phyloP scores from a whole-genome alignment of 2,113 vertebrate genomes.

The Actenoides lindsayi region DNA sequence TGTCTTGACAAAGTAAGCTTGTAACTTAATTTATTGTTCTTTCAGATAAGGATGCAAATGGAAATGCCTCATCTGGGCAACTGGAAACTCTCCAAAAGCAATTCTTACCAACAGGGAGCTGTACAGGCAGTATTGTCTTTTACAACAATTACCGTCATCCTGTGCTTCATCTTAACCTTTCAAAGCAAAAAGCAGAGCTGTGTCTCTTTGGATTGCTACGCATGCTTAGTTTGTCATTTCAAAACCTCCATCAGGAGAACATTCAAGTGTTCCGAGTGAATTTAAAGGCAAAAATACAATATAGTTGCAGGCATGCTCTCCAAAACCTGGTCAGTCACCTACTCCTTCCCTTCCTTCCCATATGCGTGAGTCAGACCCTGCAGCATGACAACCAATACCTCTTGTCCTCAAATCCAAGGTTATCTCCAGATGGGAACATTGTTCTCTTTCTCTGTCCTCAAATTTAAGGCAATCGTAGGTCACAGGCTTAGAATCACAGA shows the following conservation, averaged over 20 bases:
- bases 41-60: background rate
- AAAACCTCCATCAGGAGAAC: background rate
- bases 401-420: background rate
- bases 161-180: background rate
- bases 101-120: background rate
- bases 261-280: background rate
- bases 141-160: background rate
- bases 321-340: background rate
- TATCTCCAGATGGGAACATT: background rate
- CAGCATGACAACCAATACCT: background rate
- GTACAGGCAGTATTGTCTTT: slow-evolving; percentile 6
- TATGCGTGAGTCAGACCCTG: background rate
- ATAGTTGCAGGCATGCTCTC: background rate
- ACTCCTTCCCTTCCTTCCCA: background rate
- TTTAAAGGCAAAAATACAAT: background rate
- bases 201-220: background rate
- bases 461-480: fast-evolving
- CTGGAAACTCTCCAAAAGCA: background rate
- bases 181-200: background rate
- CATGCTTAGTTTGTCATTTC: background rate
- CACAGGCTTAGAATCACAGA: background rate
- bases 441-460: background rate
- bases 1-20: background rate
- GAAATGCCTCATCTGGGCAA: background rate
- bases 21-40: slow-evolving; percentile 7